Evolutionary conservation across 2,888 invertebrate species (phyloP).

Genomic region (Antheraea yamamai): DNA sequence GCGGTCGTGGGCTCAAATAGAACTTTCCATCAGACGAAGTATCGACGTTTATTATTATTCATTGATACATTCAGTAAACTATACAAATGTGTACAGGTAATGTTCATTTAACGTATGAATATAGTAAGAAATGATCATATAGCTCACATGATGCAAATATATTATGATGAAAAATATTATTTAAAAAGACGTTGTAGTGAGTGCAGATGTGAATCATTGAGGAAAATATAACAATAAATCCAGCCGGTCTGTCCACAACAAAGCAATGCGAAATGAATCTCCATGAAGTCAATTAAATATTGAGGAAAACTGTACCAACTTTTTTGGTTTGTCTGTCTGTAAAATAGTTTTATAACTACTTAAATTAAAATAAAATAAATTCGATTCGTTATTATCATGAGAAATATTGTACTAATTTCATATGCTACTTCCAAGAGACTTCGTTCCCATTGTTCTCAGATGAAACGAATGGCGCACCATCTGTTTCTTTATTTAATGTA

Average conservation of each 20-base stretch:
- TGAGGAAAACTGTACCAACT: not conserved
- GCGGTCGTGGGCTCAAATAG: constrained; percentile 34
- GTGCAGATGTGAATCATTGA: not conserved
- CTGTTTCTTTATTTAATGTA: too few species aligned
- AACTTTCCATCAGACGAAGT: constrained; percentile 37
- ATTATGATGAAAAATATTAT: not conserved
- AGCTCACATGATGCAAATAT: not conserved
- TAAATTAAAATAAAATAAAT: not conserved
- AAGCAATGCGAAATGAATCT: not conserved
- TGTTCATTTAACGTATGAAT: not conserved
- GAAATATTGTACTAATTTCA: too few species aligned
- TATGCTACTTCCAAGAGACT: too few species aligned
- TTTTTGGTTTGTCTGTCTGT: not conserved
- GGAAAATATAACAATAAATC: not conserved
- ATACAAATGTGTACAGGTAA: not conserved
- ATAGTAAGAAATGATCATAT: not conserved
- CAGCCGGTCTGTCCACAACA: not conserved
- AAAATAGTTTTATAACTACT: not conserved
- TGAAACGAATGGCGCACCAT: too few species aligned
- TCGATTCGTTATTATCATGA: too few species aligned
- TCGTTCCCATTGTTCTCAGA: too few species aligned
- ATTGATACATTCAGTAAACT: not conserved
- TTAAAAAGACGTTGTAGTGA: not conserved
- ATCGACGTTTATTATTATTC: constrained; percentile 27
- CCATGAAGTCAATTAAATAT: not conserved